Base-by-base conservation (phyloP, 1,140 invertebrate genomes). In the Euschistus heros region DNA sequence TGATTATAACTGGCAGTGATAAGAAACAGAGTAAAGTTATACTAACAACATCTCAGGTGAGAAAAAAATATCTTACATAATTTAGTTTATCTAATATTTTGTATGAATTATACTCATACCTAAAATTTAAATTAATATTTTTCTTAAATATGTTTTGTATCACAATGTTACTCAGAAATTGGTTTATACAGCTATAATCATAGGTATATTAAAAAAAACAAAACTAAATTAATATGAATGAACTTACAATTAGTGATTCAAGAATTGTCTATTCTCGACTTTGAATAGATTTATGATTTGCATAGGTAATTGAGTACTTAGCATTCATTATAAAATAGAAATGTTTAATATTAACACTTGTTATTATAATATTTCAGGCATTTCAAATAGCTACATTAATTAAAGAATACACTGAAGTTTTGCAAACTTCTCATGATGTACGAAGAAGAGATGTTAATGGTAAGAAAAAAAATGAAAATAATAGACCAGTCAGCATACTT, bases 301-400 rank as follows among this genome's bases (percentile, higher is more conserved):
- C n/a, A n/a, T n/a, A n/a, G n/a, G n/a, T n/a, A n/a, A n/a, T n/a
- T n/a, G n/a, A n/a, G n/a, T n/a, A n/a, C n/a, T 30, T 37, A 37
- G 33, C 33, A 37, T 37, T 37, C 13, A 10, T 37, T 10, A 37
- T 10, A 13, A 37, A 37, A 37, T 6, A 37, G 13, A 37, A 37
- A 1, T 37, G 7, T 37, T 1, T 30, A 30, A 4, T 30, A 4
- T 2, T 30, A 30, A 30, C 7, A 4, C 5, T 37, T 10, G 13
- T 37, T 37, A 37, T 37, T 37, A 10, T 37, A 10, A 37, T 37
- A 13, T 37, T 37, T 37, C 77, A 93, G 88, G 92, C 92, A 66
- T 91, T 91, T 76, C 92, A 95, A 77, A 94, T 97, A 73, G 89
- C 91, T 47, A 93, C 92, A 67, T 80, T 96, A 62, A 94, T 97